These are phyloP conservation scores for Tachystola acroxantha DNA, from an alignment of 2,888 invertebrate genomes.

Conservation along the genomic window DNA sequence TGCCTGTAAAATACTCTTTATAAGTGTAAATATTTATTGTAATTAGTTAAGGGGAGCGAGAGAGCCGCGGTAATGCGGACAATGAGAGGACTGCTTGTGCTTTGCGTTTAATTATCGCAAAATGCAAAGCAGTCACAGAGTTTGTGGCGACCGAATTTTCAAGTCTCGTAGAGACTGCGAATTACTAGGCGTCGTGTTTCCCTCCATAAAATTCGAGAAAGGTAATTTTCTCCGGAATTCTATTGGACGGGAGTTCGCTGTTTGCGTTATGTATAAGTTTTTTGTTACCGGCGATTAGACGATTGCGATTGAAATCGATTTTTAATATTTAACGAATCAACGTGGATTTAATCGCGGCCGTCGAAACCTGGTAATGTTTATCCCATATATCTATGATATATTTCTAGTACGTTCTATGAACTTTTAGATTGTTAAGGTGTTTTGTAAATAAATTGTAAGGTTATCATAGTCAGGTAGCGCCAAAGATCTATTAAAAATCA, in stretches of 20 bases:
- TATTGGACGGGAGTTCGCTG: constrained; percentile 61
- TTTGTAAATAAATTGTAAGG: constrained; percentile 44
- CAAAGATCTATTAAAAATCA: too few relatives aligned
- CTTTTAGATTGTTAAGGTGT: constrained; percentile 68
- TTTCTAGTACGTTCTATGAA: constrained; percentile 98
- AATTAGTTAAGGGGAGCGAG: constrained; percentile 38
- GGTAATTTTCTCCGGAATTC: constrained; percentile 76
- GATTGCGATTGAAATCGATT: constrained; percentile 26
- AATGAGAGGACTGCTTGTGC: constrained; percentile 45
- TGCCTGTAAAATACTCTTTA: constrained; percentile 80
- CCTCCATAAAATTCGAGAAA: constrained; percentile 74
- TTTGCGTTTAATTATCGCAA: constrained; percentile 50
- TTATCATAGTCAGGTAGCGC: too few relatives aligned
- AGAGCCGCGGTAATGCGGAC: constrained; percentile 74
- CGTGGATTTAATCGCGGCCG: constrained; percentile 29
- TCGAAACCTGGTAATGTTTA: constrained; percentile 86
- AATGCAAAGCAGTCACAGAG: constrained; percentile 47
- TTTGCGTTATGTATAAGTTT: constrained; percentile 52
- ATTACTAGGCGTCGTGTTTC: constrained; percentile 49
- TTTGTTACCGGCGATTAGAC: constrained; percentile 68
- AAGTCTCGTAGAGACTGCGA: constrained; percentile 27
- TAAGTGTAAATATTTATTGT: constrained; percentile 47
- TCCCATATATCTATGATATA: constrained; percentile 99
- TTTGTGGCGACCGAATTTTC: constrained; percentile 44
- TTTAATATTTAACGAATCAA: constrained; percentile 25